phyloP scores from a whole-genome alignment of 2,888 invertebrate species.

The Caenorhabditis sp. region DNA sequence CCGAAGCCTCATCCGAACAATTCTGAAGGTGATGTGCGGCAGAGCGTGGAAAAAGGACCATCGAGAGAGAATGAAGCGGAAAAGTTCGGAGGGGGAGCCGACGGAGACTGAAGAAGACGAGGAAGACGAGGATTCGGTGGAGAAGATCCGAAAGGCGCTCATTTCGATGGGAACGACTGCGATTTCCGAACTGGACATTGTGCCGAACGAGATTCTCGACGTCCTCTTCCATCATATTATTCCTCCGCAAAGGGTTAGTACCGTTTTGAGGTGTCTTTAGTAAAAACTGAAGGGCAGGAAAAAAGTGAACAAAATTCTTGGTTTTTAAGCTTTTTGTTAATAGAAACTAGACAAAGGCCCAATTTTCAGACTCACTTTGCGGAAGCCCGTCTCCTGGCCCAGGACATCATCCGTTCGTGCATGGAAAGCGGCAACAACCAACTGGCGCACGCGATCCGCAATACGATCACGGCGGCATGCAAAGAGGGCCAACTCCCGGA shows the following conservation, averaged over 20 bases:
- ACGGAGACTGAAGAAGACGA: conserved; percentile 26
- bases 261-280: no score
- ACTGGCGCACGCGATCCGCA: conserved; percentile 13
- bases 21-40: conserved; percentile 30
- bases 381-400: conserved; percentile 15
- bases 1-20: conserved; percentile 11
- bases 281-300: no score
- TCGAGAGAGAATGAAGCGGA: not conserved
- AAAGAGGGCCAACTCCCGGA: conserved; percentile 53
- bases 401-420: conserved; percentile 18
- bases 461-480: conserved; percentile 6
- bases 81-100: not conserved
- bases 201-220: conserved; percentile 56
- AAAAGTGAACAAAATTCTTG: no score
- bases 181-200: conserved; percentile 38
- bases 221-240: conserved; percentile 60
- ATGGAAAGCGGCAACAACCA: conserved; percentile 7
- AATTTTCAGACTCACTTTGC: conserved; percentile 17
- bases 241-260: conserved; percentile 57
- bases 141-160: conserved; percentile 6
- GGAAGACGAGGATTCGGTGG: not conserved
- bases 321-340: no score
- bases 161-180: conserved; percentile 11
- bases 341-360: no score
- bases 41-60: conserved; percentile 38